phyloP scores from a whole-genome alignment of 1,140 invertebrate genomes.

The Daktulosphaira vitifoliae region DNA sequence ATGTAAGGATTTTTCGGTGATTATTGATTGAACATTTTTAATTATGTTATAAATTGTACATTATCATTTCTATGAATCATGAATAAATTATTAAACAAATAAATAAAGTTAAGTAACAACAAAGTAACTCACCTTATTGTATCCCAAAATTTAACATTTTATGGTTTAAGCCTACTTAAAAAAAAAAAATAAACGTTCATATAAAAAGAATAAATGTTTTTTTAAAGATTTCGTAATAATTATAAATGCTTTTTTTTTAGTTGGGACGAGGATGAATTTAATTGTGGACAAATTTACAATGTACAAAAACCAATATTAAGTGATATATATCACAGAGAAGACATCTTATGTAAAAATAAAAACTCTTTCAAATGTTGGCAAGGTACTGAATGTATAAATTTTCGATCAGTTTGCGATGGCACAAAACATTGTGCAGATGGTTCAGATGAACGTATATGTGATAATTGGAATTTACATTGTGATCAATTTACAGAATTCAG shows the following conservation, averaged over 20 bases:
- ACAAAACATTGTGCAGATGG: slow-evolving; percentile 38
- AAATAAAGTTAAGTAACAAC: no score
- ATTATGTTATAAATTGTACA: no score
- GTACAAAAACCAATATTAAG: slow-evolving; percentile 1
- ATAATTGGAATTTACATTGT: slow-evolving; percentile 36
- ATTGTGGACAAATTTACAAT: slow-evolving; percentile 35
- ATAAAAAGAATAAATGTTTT: neutral
- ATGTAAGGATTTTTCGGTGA: no score
- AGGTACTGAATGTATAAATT: slow-evolving; percentile 36
- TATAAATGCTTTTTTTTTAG: slow-evolving; percentile 22
- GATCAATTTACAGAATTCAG: slow-evolving; percentile 37
- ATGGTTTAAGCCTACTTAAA: no score
- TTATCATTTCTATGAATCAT: no score
- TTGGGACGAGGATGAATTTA: slow-evolving; percentile 39
- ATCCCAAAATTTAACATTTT: no score
- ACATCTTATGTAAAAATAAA: slow-evolving; percentile 9
- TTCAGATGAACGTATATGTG: slow-evolving; percentile 38
- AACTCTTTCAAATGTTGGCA: slow-evolving; percentile 36
- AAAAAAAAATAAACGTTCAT: no score
- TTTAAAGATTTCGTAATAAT: neutral
- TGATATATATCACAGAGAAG: neutral
- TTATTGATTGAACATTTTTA: no score
- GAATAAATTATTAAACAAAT: no score
- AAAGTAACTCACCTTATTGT: no score
- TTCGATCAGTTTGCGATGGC: slow-evolving; percentile 37